Percentiles rank a stretch among this genome's conserved stretches.
Evolutionary conservation across 1,140 invertebrate species (phyloP).

Genomic region (Stratiolaelaps scimitus): DNA sequence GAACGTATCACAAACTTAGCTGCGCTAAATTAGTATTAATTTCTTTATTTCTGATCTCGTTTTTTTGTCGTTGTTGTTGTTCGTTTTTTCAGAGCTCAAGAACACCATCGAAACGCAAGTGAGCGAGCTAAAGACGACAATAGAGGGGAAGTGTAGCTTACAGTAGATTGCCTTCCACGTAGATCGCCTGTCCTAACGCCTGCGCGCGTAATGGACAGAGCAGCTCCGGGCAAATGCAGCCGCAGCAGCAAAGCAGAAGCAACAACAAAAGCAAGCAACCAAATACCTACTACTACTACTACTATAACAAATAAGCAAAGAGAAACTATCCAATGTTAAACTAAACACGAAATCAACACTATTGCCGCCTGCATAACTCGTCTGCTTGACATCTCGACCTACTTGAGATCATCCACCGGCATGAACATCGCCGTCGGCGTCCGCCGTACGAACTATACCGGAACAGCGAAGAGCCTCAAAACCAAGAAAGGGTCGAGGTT

Average conservation of each 20-base stretch:
- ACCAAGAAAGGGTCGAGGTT: no score
- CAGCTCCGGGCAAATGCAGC: neutral
- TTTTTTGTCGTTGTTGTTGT: conserved; percentile 29
- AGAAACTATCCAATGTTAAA: neutral
- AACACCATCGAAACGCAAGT: conserved; percentile 87
- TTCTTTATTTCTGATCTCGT: neutral
- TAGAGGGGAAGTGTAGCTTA: conserved; percentile 64
- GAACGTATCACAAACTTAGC: no score
- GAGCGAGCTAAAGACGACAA: conserved; percentile 80
- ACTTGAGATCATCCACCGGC: no score
- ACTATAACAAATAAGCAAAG: neutral
- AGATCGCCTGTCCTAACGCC: conserved; percentile 33
- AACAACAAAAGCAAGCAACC: neutral
- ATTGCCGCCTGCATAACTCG: no score
- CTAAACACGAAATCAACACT: no score
- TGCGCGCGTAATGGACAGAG: neutral
- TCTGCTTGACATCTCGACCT: no score
- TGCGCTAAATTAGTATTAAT: conserved; percentile 27
- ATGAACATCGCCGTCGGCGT: no score
- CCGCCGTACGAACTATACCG: no score
- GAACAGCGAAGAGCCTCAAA: no score
- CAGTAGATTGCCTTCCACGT: conserved; percentile 33
- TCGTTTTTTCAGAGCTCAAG: conserved; percentile 66
- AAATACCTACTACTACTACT: neutral
- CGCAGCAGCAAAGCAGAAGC: neutral